These are phyloP conservation scores for Aphodius granarius DNA, from an alignment of 2,888 invertebrate species.

Conservation along the genomic window DNA sequence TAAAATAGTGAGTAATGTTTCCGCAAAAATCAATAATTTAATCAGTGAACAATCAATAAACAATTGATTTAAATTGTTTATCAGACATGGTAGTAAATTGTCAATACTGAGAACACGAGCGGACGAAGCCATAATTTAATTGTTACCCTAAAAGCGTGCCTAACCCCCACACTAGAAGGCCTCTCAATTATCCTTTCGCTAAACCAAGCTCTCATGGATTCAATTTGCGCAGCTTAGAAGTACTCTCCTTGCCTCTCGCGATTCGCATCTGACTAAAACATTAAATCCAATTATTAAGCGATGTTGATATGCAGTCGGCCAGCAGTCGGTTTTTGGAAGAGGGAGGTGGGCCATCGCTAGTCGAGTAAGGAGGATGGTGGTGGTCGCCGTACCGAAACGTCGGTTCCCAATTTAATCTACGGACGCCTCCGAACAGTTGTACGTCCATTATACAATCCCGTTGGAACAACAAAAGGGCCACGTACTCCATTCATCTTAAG, in stretches of 20 bases:
- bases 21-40: too few relatives aligned
- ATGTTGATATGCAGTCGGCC: not conserved
- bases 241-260: too few relatives aligned
- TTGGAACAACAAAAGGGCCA: not conserved
- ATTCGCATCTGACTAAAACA: not conserved
- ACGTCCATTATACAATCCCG: not conserved
- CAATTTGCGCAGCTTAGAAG: not conserved
- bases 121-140: not conserved
- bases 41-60: too few relatives aligned
- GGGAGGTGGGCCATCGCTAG: not conserved
- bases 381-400: not conserved
- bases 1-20: too few relatives aligned
- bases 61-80: too few relatives aligned
- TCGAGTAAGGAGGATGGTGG: not conserved
- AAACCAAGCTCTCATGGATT: not conserved
- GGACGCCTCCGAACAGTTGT: not conserved
- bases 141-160: not conserved
- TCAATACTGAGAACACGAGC: not conserved
- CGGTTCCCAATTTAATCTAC: not conserved
- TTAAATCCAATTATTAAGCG: not conserved
- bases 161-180: not conserved
- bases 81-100: not conserved
- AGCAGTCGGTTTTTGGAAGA: not conserved
- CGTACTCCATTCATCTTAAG: not conserved
- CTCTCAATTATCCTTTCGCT: not conserved